Percentiles rank a stretch among this genome's conserved stretches.
Evolutionary conservation across 2,113 vertebrate species (phyloP).

Genomic region (Nothoprocta pentlandii): DNA sequence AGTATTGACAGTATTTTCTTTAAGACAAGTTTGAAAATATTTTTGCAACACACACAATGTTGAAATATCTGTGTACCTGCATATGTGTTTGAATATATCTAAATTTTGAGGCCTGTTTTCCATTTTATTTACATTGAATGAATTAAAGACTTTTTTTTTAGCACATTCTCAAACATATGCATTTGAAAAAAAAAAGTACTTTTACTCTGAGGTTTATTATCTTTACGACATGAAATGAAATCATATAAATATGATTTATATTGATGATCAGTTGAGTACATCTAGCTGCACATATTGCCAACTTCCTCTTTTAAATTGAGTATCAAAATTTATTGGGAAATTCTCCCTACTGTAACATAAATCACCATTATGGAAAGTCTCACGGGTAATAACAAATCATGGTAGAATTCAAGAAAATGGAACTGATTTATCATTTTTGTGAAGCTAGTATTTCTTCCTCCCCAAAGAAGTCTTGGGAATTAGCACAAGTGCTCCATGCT

Average conservation of each 20-base stretch:
- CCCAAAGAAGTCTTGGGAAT: not conserved
- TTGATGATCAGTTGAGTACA: not conserved
- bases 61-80: not conserved
- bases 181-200: not conserved
- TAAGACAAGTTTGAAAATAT: not conserved
- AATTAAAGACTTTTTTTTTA: not conserved
- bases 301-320: not conserved
- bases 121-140: not conserved
- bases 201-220: not conserved
- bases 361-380: not conserved
- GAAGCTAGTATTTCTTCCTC: not conserved
- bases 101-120: not conserved
- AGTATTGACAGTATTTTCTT: not conserved
- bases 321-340: not conserved
- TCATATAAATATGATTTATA: not conserved
- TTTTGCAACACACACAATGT: not conserved
- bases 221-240: not conserved
- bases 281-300: not conserved
- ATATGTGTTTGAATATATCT: not conserved
- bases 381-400: fast-evolving
- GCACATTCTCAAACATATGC: not conserved
- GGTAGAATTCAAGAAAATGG: not conserved
- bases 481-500: fast-evolving
- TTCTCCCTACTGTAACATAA: not conserved
- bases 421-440: not conserved